Conservation (phyloP, 2,888 invertebrate species). For the Altica lythri region DNA sequence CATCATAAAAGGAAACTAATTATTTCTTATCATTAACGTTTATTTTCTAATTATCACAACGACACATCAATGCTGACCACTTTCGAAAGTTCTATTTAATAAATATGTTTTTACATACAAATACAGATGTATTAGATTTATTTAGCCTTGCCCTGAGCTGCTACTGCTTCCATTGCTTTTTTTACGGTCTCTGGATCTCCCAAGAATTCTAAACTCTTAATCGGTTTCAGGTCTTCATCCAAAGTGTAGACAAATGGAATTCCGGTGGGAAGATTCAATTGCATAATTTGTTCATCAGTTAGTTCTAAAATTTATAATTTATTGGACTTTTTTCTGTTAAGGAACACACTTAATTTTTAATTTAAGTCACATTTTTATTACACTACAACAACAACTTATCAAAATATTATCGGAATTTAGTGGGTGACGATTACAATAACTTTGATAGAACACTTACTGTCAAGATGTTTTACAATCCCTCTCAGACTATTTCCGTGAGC, state of each 20-base stretch:
- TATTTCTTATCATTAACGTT: no score
- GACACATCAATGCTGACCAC: not conserved
- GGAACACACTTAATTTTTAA: no score
- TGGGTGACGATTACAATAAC: no score
- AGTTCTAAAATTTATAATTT: constrained; percentile 59
- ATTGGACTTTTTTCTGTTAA: not conserved
- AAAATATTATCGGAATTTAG: no score
- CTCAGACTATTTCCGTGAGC: constrained; percentile 89
- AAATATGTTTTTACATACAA: not conserved
- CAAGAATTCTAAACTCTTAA: constrained; percentile 73
- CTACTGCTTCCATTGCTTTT: constrained; percentile 76
- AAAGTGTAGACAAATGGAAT: constrained; percentile 81
- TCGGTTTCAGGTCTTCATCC: constrained; percentile 70
- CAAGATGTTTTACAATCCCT: constrained; percentile 82
- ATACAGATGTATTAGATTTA: constrained; percentile 45
- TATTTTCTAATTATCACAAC: not conserved
- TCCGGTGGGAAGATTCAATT: constrained; percentile 77
- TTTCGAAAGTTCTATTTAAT: not conserved
- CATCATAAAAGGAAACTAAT: no score
- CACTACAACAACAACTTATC: no score
- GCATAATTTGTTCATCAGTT: constrained; percentile 73
- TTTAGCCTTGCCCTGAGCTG: constrained; percentile 79
- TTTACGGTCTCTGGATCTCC: constrained; percentile 80
- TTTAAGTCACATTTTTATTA: no score
- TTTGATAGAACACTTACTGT: constrained; percentile 37